Conservation (phyloP, 2,113 vertebrate species). For the Myiopsitta monachus region DNA sequence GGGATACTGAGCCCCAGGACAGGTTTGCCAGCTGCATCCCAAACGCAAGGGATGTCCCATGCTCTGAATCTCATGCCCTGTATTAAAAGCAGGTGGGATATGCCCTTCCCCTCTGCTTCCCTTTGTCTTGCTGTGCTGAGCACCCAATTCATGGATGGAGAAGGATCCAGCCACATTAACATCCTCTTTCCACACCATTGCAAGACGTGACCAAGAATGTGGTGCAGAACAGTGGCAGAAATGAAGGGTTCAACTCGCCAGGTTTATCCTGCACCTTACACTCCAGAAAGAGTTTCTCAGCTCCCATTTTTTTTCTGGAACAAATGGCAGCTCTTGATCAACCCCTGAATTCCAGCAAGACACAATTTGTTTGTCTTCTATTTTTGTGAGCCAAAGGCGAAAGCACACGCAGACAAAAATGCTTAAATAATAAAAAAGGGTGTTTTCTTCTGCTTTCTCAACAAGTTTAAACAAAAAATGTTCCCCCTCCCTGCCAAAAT, state of each 20-base stretch:
- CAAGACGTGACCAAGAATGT: background rate
- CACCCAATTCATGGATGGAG: background rate
- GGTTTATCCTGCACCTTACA: background rate
- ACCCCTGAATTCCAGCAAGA: background rate
- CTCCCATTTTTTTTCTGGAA: background rate
- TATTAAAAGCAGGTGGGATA: background rate
- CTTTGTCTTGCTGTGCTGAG: background rate
- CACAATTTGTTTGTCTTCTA: background rate
- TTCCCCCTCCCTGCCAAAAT: background rate
- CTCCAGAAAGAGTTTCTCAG: background rate
- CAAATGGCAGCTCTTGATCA: background rate
- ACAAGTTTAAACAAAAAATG: background rate
- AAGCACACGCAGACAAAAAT: background rate
- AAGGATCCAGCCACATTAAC: fast-evolving
- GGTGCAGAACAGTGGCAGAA: background rate
- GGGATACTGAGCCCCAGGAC: background rate
- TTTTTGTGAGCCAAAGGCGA: constrained; percentile 20
- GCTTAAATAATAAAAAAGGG: constrained; percentile 9
- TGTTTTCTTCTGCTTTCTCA: constrained; percentile 22
- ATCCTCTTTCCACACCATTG: background rate
- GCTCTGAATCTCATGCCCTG: fast-evolving
- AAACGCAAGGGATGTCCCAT: background rate
- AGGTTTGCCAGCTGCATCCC: background rate
- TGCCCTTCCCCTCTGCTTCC: background rate
- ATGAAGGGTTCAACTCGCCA: background rate